Conservation (phyloP, 2,113 vertebrate species). For the Damaliscus lunatus region DNA sequence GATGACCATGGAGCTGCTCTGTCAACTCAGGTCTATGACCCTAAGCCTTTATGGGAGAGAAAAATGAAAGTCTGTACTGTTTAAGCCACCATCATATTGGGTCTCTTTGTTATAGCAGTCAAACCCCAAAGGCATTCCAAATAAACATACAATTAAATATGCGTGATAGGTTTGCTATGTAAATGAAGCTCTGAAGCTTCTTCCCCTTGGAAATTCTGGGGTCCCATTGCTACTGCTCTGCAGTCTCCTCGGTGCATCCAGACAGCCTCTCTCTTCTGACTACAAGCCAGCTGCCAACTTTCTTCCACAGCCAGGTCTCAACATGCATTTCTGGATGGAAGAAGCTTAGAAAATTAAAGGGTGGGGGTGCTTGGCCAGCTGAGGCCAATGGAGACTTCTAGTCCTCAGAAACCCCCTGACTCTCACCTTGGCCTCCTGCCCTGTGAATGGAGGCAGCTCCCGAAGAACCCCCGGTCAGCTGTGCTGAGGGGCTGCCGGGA, state of each 20-base stretch:
- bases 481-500: not conserved
- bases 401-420: not conserved
- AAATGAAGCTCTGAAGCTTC: not conserved
- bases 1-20: not conserved
- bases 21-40: not conserved
- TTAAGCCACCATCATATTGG: not conserved
- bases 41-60: not conserved
- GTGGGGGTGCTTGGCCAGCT: not conserved
- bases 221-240: accelerated
- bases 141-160: not conserved
- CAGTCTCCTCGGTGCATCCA: not conserved
- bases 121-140: not conserved
- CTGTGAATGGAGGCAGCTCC: not conserved
- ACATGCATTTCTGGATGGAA: not conserved
- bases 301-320: not conserved
- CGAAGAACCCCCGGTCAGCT: not conserved
- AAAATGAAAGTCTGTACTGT: not conserved
- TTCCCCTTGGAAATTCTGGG: not conserved
- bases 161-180: not conserved
- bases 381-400: not conserved
- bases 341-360: not conserved
- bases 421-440: not conserved
- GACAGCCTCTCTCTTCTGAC: not conserved
- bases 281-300: not conserved
- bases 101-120: not conserved